Conservation (phyloP, 1,140 invertebrate genomes). For the Drosophila navojoa region DNA sequence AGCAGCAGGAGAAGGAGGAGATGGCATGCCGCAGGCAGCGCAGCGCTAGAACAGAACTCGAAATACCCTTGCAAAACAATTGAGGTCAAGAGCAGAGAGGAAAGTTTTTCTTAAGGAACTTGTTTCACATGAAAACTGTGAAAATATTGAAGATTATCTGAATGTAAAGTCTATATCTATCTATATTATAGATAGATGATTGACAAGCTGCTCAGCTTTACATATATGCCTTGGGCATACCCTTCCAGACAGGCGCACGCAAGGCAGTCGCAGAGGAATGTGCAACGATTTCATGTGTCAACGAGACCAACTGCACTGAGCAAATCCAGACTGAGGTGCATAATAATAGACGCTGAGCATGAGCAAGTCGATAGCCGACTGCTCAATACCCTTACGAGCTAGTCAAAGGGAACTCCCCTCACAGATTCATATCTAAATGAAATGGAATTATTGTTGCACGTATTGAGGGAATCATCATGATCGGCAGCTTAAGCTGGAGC, state of each 20-base stretch:
- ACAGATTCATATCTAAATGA: too few species aligned
- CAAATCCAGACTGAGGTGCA: constrained; percentile 40
- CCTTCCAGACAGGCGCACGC: neutral
- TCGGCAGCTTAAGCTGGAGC: neutral
- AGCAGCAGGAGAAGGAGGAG: neutral
- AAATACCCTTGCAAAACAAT: too few species aligned
- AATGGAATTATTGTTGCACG: neutral
- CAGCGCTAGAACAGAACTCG: too few species aligned
- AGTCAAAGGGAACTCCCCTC: too few species aligned
- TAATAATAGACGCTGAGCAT: constrained; percentile 32
- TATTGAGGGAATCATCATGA: neutral
- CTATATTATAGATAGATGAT: too few species aligned
- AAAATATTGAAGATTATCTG: too few species aligned
- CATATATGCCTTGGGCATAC: neutral
- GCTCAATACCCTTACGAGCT: neutral
- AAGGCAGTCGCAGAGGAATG: constrained; percentile 5
- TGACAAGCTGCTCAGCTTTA: too few species aligned
- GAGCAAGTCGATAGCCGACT: neutral
- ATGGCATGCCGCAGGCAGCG: neutral
- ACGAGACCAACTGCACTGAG: neutral
- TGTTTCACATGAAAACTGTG: too few species aligned
- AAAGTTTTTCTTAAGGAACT: too few species aligned
- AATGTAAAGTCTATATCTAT: too few species aligned
- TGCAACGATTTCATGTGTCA: constrained; percentile 46
- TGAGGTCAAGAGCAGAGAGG: too few species aligned